Evolutionary conservation across 2,888 invertebrate genomes (phyloP).

Genomic region (Unio pictorum): DNA sequence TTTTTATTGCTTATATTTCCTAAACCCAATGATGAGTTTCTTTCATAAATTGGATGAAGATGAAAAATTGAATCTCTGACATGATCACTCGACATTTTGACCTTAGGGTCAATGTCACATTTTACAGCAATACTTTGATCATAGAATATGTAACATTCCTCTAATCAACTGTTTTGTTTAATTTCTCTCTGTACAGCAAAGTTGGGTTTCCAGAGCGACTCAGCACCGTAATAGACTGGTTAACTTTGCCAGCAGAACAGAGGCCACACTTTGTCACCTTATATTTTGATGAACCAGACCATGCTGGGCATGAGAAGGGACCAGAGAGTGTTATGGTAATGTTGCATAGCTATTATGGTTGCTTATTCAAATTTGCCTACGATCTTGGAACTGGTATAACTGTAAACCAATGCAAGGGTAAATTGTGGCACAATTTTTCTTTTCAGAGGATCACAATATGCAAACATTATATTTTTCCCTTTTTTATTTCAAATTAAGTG

Average conservation of each 20-base stretch:
- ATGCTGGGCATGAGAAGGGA: constrained; percentile 58
- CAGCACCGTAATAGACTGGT: constrained; percentile 52
- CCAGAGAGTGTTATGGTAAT: constrained; percentile 54
- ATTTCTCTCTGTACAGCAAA: constrained; percentile 17
- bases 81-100: no score
- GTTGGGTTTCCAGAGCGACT: constrained; percentile 51
- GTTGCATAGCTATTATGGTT: not conserved
- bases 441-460: not conserved
- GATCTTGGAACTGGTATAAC: not conserved
- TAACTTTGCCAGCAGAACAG: constrained; percentile 49
- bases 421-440: not conserved
- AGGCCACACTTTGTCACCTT: constrained; percentile 58
- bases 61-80: no score
- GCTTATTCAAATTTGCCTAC: not conserved
- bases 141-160: not conserved
- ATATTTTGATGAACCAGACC: constrained; percentile 67
- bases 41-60: no score
- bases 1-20: no score
- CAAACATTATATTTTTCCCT: not conserved
- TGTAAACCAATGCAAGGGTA: not conserved
- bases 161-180: not conserved
- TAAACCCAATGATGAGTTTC: no score
- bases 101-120: no score
- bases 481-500: not conserved
- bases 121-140: no score